Percentiles rank a stretch among this genome's conserved stretches.
Evolutionary conservation across 2,888 invertebrate genomes (phyloP).

Genomic region (Volucella bombylans): DNA sequence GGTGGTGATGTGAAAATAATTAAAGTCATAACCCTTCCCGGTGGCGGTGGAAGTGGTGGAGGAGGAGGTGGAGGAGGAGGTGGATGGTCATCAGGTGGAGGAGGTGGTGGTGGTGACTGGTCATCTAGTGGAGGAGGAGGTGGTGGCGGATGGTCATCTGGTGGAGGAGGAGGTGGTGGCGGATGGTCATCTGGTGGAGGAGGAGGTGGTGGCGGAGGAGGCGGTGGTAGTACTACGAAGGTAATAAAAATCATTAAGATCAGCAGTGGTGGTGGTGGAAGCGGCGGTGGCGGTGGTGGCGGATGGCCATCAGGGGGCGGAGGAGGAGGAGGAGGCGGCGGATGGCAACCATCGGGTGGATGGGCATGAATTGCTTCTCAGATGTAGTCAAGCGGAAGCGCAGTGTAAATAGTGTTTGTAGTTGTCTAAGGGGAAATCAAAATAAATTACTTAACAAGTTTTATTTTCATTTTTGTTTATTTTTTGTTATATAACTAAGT

Average conservation of each 20-base stretch:
- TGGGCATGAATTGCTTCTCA: conserved; percentile 76
- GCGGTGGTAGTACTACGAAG: conserved; percentile 52
- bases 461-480: conserved; percentile 1
- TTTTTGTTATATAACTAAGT: neutral
- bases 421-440: conserved; percentile 1
- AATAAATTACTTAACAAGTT: conserved; percentile 3
- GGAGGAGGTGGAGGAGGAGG: conserved; percentile 45
- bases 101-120: conserved; percentile 74
- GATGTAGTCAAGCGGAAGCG: conserved; percentile 4
- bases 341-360: conserved; percentile 75
- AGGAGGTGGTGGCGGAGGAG: conserved; percentile 70
- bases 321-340: conserved; percentile 56
- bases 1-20: conserved; percentile 58
- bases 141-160: conserved; percentile 40
- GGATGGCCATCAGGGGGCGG: conserved; percentile 73
- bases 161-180: conserved; percentile 46
- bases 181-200: conserved; percentile 69
- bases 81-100: conserved; percentile 73
- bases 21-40: conserved; percentile 30
- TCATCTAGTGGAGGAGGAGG: conserved; percentile 47
- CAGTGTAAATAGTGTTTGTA: conserved; percentile 58
- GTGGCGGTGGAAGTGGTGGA: conserved; percentile 61
- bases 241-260: conserved; percentile 68
- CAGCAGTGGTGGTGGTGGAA: conserved; percentile 57
- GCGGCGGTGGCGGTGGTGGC: conserved; percentile 54